Evolutionary conservation across 2,888 invertebrate species (phyloP).

Genomic region (Trichacis sp.): DNA sequence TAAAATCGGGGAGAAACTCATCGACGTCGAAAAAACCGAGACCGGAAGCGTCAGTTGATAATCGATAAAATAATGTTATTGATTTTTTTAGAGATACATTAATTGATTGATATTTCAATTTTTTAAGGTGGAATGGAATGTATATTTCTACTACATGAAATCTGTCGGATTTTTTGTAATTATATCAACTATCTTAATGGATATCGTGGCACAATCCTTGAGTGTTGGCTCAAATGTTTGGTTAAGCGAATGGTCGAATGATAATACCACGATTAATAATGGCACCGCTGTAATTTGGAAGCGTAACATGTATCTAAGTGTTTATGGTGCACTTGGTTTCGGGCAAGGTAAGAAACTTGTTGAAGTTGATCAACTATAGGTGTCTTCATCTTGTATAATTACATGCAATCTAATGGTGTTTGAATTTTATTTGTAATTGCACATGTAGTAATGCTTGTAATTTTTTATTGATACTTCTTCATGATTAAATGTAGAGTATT

Average conservation of each 20-base stretch:
- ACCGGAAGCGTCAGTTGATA: slow-evolving; percentile 87
- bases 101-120: too few species aligned
- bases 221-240: slow-evolving; percentile 90
- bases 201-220: slow-evolving; percentile 85
- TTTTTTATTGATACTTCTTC: too few species aligned
- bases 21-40: slow-evolving; percentile 90
- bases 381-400: too few species aligned
- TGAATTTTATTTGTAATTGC: too few species aligned
- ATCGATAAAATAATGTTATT: too few species aligned
- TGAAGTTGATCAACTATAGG: too few species aligned
- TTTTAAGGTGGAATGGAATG: slow-evolving; percentile 89
- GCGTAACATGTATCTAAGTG: slow-evolving; percentile 85
- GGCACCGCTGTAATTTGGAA: slow-evolving; percentile 73
- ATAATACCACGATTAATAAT: slow-evolving; percentile 71
- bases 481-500: too few species aligned
- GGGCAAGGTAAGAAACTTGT: slow-evolving; percentile 87
- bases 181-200: slow-evolving; percentile 80
- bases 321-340: slow-evolving; percentile 88
- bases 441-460: too few species aligned
- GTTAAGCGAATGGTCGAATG: slow-evolving; percentile 87
- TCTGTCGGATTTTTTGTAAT: slow-evolving; percentile 85
- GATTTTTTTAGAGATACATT: too few species aligned
- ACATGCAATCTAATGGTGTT: too few species aligned
- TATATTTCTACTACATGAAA: slow-evolving; percentile 89
- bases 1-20: slow-evolving; percentile 78